Evolutionary conservation across 2,888 invertebrate genomes (phyloP).

Genomic region (Autographa pulchrina): DNA sequence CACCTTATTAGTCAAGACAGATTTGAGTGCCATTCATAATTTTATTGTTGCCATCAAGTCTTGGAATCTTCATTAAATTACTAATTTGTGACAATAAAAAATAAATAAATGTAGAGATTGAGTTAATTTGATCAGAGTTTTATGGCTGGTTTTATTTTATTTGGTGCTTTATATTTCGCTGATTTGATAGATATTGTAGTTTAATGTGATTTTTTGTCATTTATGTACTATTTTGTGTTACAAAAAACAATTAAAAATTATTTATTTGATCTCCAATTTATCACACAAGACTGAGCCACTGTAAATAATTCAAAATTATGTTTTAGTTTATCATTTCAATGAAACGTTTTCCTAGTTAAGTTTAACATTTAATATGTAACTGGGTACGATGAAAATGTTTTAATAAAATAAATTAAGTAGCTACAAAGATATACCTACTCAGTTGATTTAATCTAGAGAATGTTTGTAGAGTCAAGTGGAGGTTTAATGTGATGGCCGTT

Average conservation of each 20-base stretch:
- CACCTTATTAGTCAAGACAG: constrained; percentile 84
- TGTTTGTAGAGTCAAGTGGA: background rate
- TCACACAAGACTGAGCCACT: constrained; percentile 9
- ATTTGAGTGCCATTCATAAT: constrained; percentile 81
- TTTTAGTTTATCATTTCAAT: background rate
- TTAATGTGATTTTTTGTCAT: constrained; percentile 52
- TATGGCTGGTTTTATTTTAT: constrained; percentile 54
- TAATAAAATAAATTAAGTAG: background rate
- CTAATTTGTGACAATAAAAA: constrained; percentile 71
- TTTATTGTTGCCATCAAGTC: constrained; percentile 78
- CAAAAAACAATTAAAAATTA: constrained; percentile 29
- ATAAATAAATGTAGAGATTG: constrained; percentile 59
- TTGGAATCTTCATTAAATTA: constrained; percentile 70
- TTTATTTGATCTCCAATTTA: constrained; percentile 19
- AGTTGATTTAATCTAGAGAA: constrained; percentile 2
- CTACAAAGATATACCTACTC: background rate
- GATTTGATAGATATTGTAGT: constrained; percentile 48
- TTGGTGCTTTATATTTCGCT: constrained; percentile 48
- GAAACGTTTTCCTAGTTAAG: background rate
- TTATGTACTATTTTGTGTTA: constrained; percentile 39
- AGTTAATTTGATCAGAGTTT: constrained; percentile 50
- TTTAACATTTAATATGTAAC: background rate
- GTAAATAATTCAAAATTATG: background rate
- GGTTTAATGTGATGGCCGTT: background rate
- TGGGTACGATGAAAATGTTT: background rate